Base-by-base conservation (phyloP, 2,888 invertebrate genomes). In the Dasypogon diadema region DNA sequence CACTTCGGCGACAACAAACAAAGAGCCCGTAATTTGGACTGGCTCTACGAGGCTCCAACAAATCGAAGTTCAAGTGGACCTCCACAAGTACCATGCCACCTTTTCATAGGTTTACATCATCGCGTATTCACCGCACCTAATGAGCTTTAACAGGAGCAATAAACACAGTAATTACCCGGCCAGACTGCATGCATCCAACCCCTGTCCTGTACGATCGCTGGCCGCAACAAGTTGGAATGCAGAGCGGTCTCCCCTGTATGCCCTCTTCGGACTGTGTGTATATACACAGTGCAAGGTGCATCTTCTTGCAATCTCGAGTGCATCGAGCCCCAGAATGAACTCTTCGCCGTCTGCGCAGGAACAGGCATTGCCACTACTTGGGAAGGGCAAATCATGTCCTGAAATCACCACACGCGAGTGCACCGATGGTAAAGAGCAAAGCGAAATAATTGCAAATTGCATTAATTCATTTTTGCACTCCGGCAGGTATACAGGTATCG, bases 331-430 rank as follows among this genome's bases (percentile, higher is more conserved):
- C 24, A 16, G 48, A 12, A 16, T 24, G 18, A 48, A 68, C n/a
- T 21, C 70, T 34, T 54, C 42, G 54, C 54, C 70, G 54, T 70
- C 70, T 70, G 70, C 70, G 65, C 70, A 51, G 54, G 21, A 24
- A 24, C 65, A 48, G 8, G 30, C 30, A n/a, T 10, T 63, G 42
- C 34, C 48, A 26, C 10, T 18, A 10, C n/a, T 24, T 34, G 14
- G 54, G 18, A 54, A 34, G 51, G 34, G 30, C 70, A 54, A 70
- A 34, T 51, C 54, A 54, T 34, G 18, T 34, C 54, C 51, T 34
- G 12, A 70, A 70, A 70, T 70, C 70, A 70, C 70, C 70, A 70
- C 70, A 70, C 70, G 70, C 70, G 70, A 70, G 6, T 54, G 70
- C 65, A 68, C 48, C 54, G 65, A 22, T 21, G 54, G 21, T 30